Evolutionary conservation across 2,113 vertebrate genomes (phyloP).

Genomic region (Pithys albifrons): DNA sequence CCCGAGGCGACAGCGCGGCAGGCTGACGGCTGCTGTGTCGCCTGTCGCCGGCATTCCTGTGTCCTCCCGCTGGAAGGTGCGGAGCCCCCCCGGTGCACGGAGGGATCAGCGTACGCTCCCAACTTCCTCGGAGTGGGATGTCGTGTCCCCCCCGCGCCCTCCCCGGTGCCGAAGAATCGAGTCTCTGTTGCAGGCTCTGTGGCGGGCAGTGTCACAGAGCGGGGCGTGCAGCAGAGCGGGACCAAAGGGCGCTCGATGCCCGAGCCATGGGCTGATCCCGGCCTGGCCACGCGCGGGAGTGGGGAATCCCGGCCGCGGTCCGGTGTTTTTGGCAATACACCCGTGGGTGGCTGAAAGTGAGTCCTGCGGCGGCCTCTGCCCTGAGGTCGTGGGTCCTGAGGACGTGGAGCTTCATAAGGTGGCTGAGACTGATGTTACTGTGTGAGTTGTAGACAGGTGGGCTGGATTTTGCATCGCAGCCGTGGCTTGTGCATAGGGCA

Average conservation of each 20-base stretch:
- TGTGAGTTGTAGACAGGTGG: neutral
- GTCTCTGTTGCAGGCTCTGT: neutral
- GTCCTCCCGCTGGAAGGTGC: neutral
- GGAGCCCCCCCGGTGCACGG: neutral
- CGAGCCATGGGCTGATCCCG: neutral
- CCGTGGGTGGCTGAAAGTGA: neutral
- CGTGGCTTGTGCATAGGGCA: neutral
- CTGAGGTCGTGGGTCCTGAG: neutral
- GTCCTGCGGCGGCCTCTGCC: neutral
- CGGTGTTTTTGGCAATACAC: neutral
- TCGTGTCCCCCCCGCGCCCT: neutral
- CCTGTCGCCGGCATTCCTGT: neutral
- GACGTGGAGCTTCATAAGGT: neutral
- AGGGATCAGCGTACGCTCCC: neutral
- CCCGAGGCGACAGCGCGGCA: neutral
- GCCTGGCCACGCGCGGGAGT: accelerated
- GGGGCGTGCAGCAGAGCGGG: neutral
- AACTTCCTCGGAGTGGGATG: neutral
- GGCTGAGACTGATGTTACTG: neutral
- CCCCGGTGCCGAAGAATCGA: neutral
- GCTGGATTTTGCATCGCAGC: accelerated
- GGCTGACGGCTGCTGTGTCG: neutral
- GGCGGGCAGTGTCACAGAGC: accelerated
- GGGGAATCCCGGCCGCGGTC: neutral
- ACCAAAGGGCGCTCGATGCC: neutral